These are phyloP conservation scores for Thera obeliscata DNA, from an alignment of 2,888 invertebrate genomes.

Conservation along the genomic window DNA sequence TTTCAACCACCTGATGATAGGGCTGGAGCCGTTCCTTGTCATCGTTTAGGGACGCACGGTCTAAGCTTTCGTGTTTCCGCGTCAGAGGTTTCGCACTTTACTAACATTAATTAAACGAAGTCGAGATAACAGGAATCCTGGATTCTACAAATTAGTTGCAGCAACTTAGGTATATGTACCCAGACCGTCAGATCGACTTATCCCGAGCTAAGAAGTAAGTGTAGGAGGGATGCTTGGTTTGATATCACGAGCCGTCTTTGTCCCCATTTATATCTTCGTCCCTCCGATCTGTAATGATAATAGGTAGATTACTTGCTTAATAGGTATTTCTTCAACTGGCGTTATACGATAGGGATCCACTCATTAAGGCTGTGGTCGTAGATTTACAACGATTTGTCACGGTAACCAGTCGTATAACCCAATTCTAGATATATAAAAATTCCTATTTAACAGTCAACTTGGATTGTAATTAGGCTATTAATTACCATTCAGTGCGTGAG, in stretches of 20 bases:
- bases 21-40: conserved; percentile 36
- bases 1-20: conserved; percentile 53
- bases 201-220: conserved; percentile 28
- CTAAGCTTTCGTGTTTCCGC: conserved; percentile 29
- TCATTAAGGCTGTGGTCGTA: conserved; percentile 52
- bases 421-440: too few relatives aligned
- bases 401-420: neutral
- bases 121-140: conserved; percentile 28
- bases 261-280: conserved; percentile 40
- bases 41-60: conserved; percentile 38
- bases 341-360: conserved; percentile 50
- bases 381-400: conserved; percentile 52
- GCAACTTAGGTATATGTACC: conserved; percentile 15
- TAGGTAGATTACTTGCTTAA: conserved; percentile 33
- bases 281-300: conserved; percentile 31
- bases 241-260: conserved; percentile 25
- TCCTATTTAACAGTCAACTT: too few relatives aligned
- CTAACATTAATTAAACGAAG: conserved; percentile 32
- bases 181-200: conserved; percentile 27
- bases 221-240: conserved; percentile 32
- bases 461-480: too few relatives aligned
- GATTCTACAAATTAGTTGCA: conserved; percentile 29
- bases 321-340: conserved; percentile 47
- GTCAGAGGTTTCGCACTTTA: conserved; percentile 23
- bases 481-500: too few relatives aligned